Evolutionary conservation across 2,797 vertebrate species (phyloP), one percentile per base, ranked within the genome.

Genomic region (Picus viridis): DNA sequence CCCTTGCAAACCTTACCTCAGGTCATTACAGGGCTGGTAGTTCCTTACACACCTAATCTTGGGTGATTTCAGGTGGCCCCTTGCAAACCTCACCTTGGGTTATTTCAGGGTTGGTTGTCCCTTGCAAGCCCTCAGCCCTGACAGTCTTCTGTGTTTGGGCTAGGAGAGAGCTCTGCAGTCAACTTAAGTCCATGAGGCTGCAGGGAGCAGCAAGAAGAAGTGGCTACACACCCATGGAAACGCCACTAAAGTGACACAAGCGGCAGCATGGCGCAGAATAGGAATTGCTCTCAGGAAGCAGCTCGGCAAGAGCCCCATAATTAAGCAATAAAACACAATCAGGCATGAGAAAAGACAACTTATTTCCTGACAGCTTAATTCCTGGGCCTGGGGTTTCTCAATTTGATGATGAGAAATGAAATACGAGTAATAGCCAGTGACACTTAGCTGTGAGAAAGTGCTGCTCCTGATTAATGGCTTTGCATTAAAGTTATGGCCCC

Each of bases 271-370:
- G 49, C 26, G 30, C 68, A 49, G 83, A 89, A 88, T 51, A 82
- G 76, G 57, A 82, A 89, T 91, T 80, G 57, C 75, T 92, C 84
- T 94, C 88, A 80, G 88, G 86, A 94, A 93, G 74, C 71, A 70
- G 88, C 77, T 78, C 10, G 0, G 79, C 83, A 61, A 90, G 81
- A 88, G 65, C 62, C 57, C n/a, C 90, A 88, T 96, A 93, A 93
- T 95, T 85, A 96, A 94, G 92, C 82, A 95, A 92, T 95, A 96
- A 88, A 96, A 92, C 83, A 91, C 86, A 76, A 91, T 83, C 76
- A 83, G 78, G 75, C 78, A 0, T 91, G 88, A 92, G 81, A 86
- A 93, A 94, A 92, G 93, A 80, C 88, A 93, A 86, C 89, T 94
- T 94, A 89, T 88, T 92, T 96, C 89, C 86, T 92, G 93, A 86